Percentiles rank a stretch among this genome's conserved stretches.
These are phyloP conservation scores for Strigamia transsilvanica DNA, from an alignment of 2,888 invertebrate genomes.

Conservation along the genomic window DNA sequence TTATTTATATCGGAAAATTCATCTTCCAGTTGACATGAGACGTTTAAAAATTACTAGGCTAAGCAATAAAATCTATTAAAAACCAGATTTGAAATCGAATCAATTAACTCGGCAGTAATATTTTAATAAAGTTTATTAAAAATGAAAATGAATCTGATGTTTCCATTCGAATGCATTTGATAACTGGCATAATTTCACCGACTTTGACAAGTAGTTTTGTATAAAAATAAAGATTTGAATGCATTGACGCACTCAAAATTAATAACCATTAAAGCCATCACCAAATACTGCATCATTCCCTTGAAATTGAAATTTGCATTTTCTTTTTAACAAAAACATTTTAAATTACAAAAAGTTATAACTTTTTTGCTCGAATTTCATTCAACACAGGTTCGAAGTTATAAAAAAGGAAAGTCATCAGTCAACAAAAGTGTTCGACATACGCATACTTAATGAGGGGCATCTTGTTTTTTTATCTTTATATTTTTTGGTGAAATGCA, in stretches of 20 bases:
- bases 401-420: background rate
- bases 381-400: background rate
- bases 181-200: background rate
- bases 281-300: background rate
- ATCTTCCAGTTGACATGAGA: background rate
- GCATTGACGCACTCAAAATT: background rate
- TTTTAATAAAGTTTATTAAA: conserved; percentile 27
- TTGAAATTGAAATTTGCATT: background rate
- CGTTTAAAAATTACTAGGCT: background rate
- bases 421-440: conserved; percentile 22
- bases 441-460: conserved; percentile 4
- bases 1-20: too few species aligned
- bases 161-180: background rate
- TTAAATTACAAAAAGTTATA: background rate
- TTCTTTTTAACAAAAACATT: background rate
- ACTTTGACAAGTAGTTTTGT: background rate
- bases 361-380: background rate
- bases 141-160: background rate
- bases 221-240: background rate
- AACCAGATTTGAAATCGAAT: background rate
- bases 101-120: background rate
- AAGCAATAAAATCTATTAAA: conserved; percentile 6
- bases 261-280: conserved; percentile 5
- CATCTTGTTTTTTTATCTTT: background rate
- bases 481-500: background rate